Evolutionary conservation across 2,113 vertebrate genomes (phyloP), one percentile per base, ranked within the genome.

Genomic region (Oryzias curvinotus): DNA sequence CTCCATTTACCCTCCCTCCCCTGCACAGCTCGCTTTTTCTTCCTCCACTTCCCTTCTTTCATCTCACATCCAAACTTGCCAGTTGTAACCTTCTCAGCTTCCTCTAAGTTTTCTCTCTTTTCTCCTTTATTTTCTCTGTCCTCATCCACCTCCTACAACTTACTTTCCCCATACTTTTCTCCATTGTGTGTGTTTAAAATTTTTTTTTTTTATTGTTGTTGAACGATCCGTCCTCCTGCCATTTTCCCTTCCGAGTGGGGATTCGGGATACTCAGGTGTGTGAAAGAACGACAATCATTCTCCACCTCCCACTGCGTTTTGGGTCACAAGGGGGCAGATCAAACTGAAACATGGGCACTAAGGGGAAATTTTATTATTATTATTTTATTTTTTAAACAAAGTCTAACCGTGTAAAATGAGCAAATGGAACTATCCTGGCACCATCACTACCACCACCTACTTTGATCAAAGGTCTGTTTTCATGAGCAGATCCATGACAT

Each of bases 1-100:
- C 90, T 89, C 85, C 89, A 90, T 91, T 91, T 91, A 84, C 87
- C 85, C 86, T 82, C 83, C 80, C 85, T 86, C 82, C 82, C 75
- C 80, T 69, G 49, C 77, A 73, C 75, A 66, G 47, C 68, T 81
- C 75, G 82, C 83, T 81, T 78, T 48, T 78, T 87, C 80, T 79
- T 83, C 80, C 82, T 80, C 86, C 80, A 86, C 71, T 81, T 77
- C 64, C 75, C 68, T 58, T 49, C 85, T 90, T 89, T 90, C 82
- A 90, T 90, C 87, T 90, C 82, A 81, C 72, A 88, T 85, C 80
- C 85, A 89, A 87, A 90, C 88, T 88, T 90, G 85, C 83, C 85
- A 82, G 78, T 87, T 83, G 80, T 82, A 89, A 86, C 80, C 78
- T 82, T 81, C 83, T 81, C 76, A 26, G 77, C 82, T 87, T 86